phyloP scores from a whole-genome alignment of 2,888 invertebrate species.

The Agrenia bidenticulata region DNA sequence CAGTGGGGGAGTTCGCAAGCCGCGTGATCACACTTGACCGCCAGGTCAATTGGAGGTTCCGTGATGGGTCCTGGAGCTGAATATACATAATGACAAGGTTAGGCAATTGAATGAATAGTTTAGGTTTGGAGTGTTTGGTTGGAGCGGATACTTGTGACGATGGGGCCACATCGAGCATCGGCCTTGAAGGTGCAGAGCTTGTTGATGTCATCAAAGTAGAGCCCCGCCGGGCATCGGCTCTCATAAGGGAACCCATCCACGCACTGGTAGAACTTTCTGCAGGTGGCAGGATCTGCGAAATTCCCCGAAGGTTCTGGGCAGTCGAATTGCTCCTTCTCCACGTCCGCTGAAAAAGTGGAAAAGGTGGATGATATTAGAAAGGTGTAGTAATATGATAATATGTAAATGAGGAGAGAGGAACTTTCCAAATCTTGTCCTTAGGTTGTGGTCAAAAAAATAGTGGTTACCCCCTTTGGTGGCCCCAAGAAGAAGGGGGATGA shows the following conservation, averaged over 20 bases:
- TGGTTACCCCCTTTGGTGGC: too few relatives aligned
- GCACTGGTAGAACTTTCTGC: constrained; percentile 87
- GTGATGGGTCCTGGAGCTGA: constrained; percentile 78
- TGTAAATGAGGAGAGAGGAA: too few relatives aligned
- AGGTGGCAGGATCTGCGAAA: constrained; percentile 84
- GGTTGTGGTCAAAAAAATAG: too few relatives aligned
- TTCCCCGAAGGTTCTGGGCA: constrained; percentile 83
- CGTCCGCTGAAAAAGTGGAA: too few relatives aligned
- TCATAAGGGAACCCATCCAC: constrained; percentile 85
- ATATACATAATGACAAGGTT: neutral
- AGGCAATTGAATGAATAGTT: neutral
- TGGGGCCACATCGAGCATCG: constrained; percentile 86
- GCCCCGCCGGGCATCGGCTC: constrained; percentile 84
- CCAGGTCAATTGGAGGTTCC: constrained; percentile 76
- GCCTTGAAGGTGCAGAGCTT: constrained; percentile 87
- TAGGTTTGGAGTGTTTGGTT: too few relatives aligned
- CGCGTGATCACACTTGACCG: constrained; percentile 72
- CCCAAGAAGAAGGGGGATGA: too few relatives aligned
- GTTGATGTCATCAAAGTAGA: constrained; percentile 85
- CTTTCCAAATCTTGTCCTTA: too few relatives aligned
- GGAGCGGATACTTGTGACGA: constrained; percentile 76
- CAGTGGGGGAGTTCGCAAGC: constrained; percentile 83
- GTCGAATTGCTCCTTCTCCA: constrained; percentile 67
- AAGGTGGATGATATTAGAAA: too few relatives aligned
- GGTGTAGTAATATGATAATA: too few relatives aligned